Conservation (phyloP, 2,888 invertebrate genomes). For the Corythucha ciliata region DNA sequence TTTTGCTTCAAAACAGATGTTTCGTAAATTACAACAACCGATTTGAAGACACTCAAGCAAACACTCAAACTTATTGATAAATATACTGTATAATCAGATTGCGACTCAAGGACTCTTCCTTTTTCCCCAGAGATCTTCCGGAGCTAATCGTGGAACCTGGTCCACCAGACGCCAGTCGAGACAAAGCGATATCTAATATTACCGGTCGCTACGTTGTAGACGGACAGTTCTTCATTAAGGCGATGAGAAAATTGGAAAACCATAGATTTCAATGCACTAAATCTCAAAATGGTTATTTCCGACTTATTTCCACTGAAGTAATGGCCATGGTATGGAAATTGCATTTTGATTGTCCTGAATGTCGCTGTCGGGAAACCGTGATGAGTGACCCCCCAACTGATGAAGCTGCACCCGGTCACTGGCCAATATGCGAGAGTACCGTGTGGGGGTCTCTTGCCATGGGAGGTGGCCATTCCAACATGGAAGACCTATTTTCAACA, state of each 20-base stretch:
- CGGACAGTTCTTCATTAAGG: neutral
- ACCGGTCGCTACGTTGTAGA: neutral
- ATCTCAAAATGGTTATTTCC: neutral
- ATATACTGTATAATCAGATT: no score
- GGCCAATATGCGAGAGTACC: neutral
- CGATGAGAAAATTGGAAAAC: neutral
- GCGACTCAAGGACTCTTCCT: no score
- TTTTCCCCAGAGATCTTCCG: no score
- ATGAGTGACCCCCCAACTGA: conserved; percentile 2
- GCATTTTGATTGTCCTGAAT: conserved; percentile 1
- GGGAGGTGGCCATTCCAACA: conserved; percentile 3
- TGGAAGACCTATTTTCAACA: conserved; percentile 3
- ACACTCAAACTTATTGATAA: no score
- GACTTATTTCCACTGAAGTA: neutral
- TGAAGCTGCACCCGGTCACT: neutral
- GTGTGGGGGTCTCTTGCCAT: neutral
- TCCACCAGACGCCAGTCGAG: no score
- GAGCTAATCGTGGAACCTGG: no score
- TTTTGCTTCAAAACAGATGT: no score
- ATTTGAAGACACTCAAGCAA: no score
- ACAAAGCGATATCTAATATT: no score
- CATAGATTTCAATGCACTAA: neutral
- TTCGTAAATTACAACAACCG: no score
- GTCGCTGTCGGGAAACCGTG: neutral
- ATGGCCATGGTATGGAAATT: conserved; percentile 2